Percentiles rank a stretch among this genome's conserved stretches.
phyloP scores from a whole-genome alignment of 1,140 invertebrate species.

The Drosophila melanogaster region Release_6_plus_ISO1_MT NT_037436.4:18170501-18171000 shows the following conservation, averaged over 20 bases:
- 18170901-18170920: background rate
- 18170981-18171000: constrained; percentile 70
- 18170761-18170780: too few relatives aligned
- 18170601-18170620: constrained; percentile 8
- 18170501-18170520: constrained; percentile 26
- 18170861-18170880: background rate
- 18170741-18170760: too few relatives aligned
- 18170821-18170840: too few relatives aligned
- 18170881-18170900: background rate
- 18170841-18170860: too few relatives aligned
- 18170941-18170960: background rate
- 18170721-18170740: too few relatives aligned
- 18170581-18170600: constrained; percentile 12
- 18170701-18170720: background rate
- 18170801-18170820: too few relatives aligned
- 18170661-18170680: constrained; percentile 17
- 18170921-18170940: background rate
- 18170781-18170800: too few relatives aligned
- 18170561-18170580: constrained; percentile 20
- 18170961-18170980: constrained; percentile 39
- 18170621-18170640: constrained; percentile 49
- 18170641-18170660: constrained; percentile 47
- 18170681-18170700: background rate
- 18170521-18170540: constrained; percentile 18
- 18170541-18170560: constrained; percentile 63